Evolutionary conservation across 2,888 invertebrate species (phyloP).

Genomic region (Neocrepidodera transversa): DNA sequence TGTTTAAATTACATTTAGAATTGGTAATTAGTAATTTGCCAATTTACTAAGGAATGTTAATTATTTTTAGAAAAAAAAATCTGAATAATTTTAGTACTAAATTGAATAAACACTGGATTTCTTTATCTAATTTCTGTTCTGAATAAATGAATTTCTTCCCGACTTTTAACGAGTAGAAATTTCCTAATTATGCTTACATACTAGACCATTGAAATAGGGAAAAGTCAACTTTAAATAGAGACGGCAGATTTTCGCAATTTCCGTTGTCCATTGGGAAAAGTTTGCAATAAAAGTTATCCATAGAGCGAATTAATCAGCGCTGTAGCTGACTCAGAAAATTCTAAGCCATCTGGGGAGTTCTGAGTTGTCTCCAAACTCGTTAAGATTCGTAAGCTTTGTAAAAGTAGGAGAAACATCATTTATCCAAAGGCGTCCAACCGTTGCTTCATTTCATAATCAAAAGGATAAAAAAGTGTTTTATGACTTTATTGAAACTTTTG

Average conservation of each 20-base stretch:
- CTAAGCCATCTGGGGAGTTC: conserved; percentile 2
- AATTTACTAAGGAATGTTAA: too few species aligned
- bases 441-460: not conserved
- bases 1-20: too few species aligned
- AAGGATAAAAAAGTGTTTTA: not conserved
- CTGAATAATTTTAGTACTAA: too few species aligned
- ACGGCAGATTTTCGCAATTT: not conserved
- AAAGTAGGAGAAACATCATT: conserved; percentile 4
- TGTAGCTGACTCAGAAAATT: conserved; percentile 12
- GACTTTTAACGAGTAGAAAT: not conserved
- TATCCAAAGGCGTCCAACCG: not conserved
- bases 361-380: conserved; percentile 12
- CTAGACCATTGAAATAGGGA: not conserved
- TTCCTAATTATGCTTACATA: conserved; percentile 2
- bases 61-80: too few species aligned
- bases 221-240: conserved; percentile 5
- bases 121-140: not conserved
- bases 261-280: conserved; percentile 7
- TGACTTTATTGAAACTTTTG: too few species aligned
- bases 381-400: conserved; percentile 8
- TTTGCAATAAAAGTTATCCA: conserved; percentile 23
- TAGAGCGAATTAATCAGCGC: conserved; percentile 22
- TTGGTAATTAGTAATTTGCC: too few species aligned
- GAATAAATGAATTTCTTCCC: not conserved
- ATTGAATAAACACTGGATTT: too few species aligned